Evolutionary conservation across 2,888 invertebrate species (phyloP), one percentile per base, ranked within the genome.

Genomic region (Eustalomyia histrio): DNA sequence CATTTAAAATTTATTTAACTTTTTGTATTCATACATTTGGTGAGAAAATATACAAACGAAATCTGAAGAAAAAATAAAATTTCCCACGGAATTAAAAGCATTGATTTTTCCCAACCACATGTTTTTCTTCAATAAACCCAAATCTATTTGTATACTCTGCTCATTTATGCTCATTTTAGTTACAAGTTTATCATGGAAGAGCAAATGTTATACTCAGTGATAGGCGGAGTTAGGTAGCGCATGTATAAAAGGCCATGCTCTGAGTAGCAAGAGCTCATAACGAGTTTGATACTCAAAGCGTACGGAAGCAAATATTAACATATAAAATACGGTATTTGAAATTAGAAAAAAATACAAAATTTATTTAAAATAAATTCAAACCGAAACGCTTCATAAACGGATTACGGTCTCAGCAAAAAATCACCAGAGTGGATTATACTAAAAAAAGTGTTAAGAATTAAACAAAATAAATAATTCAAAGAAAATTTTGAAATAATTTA

Each of bases 211-310:
- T 61, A 18, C 76, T 68, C 76, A 16, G 24, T 65, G 79, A 86
- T 83, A 86, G 88, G 88, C 87, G 88, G 87, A 86, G 87, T 83
- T 85, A 82, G 61, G 57, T 65, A 18, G 58, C 71, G 74, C 82
- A 83, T 81, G 85, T 89, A 90, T 90, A 90, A 88, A 90, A 83
- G 84, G 57, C 60, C 16, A 43, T 83, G 80, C 85, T 86, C 87
- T 83, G 88, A 86, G 87, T 85, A 86, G 79, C 83, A 84, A 83
- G 83, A 86, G 84, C 84, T 86, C 86, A 87, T 85, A 86, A 85
- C 85, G 84, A 84, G 84, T 87, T 84, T 82, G 84, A 83, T 79
- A 83, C 83, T 86, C 85, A 84, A 73, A 83, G 83, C 82, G 79
- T 79, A 76, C 72, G 84, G 76, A 83, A 72, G 33, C 14, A 55